A percentile compares a stretch with the other conserved stretches of the same genome.
These are phyloP conservation scores for Furcula furcula DNA, from an alignment of 2,888 invertebrate species.

Conservation along the genomic window DNA sequence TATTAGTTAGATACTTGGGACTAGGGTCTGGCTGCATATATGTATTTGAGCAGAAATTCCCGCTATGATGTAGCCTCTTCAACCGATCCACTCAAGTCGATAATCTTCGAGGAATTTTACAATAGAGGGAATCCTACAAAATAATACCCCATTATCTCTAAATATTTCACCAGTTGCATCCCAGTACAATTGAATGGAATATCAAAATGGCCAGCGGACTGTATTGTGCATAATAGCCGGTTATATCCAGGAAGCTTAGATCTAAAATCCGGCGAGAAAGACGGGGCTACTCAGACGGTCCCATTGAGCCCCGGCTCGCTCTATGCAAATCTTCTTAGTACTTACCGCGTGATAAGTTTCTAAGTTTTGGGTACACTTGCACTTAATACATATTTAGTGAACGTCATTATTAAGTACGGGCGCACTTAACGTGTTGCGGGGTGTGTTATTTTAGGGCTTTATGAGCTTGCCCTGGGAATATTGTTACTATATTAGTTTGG, in stretches of 20 bases:
- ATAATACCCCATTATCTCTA: slow-evolving; percentile 14
- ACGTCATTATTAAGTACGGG: slow-evolving; percentile 8
- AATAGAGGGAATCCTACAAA: too few relatives aligned
- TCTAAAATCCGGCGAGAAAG: slow-evolving; percentile 1
- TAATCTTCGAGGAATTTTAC: too few relatives aligned
- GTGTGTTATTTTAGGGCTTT: background rate
- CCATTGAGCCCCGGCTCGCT: slow-evolving; percentile 6
- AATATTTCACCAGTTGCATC: slow-evolving; percentile 25
- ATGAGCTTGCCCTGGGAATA: background rate
- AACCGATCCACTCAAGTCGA: too few relatives aligned
- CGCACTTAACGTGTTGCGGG: background rate
- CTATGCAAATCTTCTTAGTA: slow-evolving; percentile 34
- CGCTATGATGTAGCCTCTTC: too few relatives aligned
- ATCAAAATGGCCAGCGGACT: slow-evolving; percentile 23
- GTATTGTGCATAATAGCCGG: slow-evolving; percentile 18
- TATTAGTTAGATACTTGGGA: too few relatives aligned
- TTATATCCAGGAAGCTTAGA: slow-evolving; percentile 14
- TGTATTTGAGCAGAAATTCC: too few relatives aligned
- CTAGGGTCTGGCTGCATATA: too few relatives aligned
- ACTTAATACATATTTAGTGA: slow-evolving; percentile 22
- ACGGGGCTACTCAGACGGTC: slow-evolving; percentile 7
- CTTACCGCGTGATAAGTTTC: slow-evolving; percentile 26
- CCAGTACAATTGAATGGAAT: slow-evolving; percentile 23
- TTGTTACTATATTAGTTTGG: too few relatives aligned
- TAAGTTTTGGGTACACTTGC: slow-evolving; percentile 17